A percentile compares a stretch with the other conserved stretches of the same genome.
phyloP scores from a whole-genome alignment of 37 sponge, comb jelly and placozoan species.

The Geodia barretti region DNA sequence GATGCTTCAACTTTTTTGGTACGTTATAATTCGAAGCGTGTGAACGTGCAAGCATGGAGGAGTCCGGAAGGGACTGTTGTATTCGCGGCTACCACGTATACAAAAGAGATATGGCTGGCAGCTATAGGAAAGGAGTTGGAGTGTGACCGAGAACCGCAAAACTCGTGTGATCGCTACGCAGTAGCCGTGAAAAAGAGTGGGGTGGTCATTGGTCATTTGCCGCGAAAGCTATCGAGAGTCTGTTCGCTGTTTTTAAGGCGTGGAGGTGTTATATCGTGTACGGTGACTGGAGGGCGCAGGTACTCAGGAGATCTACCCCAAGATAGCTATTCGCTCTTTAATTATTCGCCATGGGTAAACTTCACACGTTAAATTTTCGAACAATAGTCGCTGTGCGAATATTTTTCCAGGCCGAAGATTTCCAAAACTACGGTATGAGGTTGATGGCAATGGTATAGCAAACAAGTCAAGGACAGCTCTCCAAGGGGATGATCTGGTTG shows the following conservation, averaged over 20 bases:
- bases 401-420: not conserved
- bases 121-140: constrained; percentile 11
- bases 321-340: constrained; percentile 23
- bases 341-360: not conserved
- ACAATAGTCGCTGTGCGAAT: too few relatives aligned
- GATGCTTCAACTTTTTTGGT: too few relatives aligned
- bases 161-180: constrained; percentile 30
- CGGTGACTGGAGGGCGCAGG: constrained; percentile 16
- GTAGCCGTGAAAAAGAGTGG: constrained; percentile 25
- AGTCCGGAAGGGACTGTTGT: not conserved
- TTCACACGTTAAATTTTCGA: too few relatives aligned
- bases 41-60: not conserved
- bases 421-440: not conserved
- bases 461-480: too few relatives aligned
- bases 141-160: not conserved
- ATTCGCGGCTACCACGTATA: constrained; percentile 8
- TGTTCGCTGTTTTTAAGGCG: constrained; percentile 37
- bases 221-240: constrained; percentile 12
- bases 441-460: too few relatives aligned
- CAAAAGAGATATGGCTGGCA: constrained; percentile 13
- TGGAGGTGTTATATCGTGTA: constrained; percentile 27
- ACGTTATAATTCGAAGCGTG: too few relatives aligned
- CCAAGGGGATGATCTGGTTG: too few relatives aligned
- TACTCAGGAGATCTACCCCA: constrained; percentile 44
- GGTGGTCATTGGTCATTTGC: constrained; percentile 17